phyloP scores from a whole-genome alignment of 2,113 vertebrate species.

The Channa maculata region DNA sequence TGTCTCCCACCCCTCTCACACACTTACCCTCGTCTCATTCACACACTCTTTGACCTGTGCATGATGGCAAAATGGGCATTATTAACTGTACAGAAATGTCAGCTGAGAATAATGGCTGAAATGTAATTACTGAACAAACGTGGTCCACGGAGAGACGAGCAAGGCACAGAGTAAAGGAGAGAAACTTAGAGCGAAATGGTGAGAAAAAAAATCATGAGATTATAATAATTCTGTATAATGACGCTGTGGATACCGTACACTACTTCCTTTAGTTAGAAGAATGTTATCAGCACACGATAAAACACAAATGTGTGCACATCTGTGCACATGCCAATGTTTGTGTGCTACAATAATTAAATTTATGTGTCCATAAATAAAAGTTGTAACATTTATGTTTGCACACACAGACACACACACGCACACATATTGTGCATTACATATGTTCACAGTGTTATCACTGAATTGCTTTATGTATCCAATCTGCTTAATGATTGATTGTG shows the following conservation, averaged over 20 bases:
- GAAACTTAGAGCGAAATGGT: slow-evolving; percentile 15
- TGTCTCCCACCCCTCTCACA: slow-evolving; percentile 14
- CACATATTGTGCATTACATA: not conserved
- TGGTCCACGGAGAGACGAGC: slow-evolving; percentile 50
- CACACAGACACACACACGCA: too few relatives aligned
- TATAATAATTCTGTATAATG: not conserved
- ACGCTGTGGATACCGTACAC: slow-evolving; percentile 6
- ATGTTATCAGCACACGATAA: slow-evolving; percentile 16
- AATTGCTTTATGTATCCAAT: slow-evolving; percentile 19
- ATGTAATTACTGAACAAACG: slow-evolving; percentile 73
- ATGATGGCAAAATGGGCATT: slow-evolving; percentile 73
- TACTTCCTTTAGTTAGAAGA: slow-evolving; percentile 6
- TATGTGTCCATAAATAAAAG: slow-evolving; percentile 13
- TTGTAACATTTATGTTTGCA: too few relatives aligned
- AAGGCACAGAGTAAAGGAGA: slow-evolving; percentile 35
- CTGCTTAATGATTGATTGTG: slow-evolving; percentile 20
- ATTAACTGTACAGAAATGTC: slow-evolving; percentile 79
- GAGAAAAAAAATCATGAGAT: not conserved
- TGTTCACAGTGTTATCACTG: slow-evolving; percentile 8
- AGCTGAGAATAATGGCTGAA: slow-evolving; percentile 75
- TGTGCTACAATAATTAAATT: not conserved
- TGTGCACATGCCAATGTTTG: slow-evolving; percentile 3
- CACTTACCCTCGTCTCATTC: slow-evolving; percentile 59
- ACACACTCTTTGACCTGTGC: slow-evolving; percentile 69
- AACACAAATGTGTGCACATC: slow-evolving; percentile 11